Conservation (phyloP, 2,797 vertebrate species). For the Xerus rutilus region DNA sequence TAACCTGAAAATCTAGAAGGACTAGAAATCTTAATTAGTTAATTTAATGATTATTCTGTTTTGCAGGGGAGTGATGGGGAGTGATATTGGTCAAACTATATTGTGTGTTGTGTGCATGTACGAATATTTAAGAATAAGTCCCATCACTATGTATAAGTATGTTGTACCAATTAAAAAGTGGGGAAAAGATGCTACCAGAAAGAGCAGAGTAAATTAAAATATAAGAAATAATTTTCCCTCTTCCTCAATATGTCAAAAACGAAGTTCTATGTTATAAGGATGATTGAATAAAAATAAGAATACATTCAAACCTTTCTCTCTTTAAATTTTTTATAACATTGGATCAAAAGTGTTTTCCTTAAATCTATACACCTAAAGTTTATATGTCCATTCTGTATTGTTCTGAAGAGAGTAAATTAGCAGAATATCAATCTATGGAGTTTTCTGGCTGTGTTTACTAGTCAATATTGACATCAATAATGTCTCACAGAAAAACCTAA, state of each 20-base stretch:
- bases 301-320: background rate
- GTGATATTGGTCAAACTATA: too few relatives aligned
- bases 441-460: slow-evolving; percentile 49
- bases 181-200: too few relatives aligned
- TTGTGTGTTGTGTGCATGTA: too few relatives aligned
- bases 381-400: background rate
- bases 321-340: background rate
- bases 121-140: too few relatives aligned
- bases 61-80: too few relatives aligned
- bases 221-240: background rate
- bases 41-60: background rate
- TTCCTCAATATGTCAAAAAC: slow-evolving; percentile 48
- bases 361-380: background rate
- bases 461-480: background rate
- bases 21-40: background rate
- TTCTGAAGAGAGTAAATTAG: slow-evolving; percentile 36
- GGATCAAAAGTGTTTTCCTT: background rate
- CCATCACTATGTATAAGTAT: too few relatives aligned
- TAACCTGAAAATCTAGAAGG: background rate
- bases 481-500: background rate
- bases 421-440: slow-evolving; percentile 47
- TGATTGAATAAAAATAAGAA: slow-evolving; percentile 40
- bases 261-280: background rate
- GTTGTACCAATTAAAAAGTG: too few relatives aligned
- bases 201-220: too few relatives aligned